Base-by-base conservation (phyloP, 2,113 vertebrate genomes). In the Brienomyrus longianalis region DNA sequence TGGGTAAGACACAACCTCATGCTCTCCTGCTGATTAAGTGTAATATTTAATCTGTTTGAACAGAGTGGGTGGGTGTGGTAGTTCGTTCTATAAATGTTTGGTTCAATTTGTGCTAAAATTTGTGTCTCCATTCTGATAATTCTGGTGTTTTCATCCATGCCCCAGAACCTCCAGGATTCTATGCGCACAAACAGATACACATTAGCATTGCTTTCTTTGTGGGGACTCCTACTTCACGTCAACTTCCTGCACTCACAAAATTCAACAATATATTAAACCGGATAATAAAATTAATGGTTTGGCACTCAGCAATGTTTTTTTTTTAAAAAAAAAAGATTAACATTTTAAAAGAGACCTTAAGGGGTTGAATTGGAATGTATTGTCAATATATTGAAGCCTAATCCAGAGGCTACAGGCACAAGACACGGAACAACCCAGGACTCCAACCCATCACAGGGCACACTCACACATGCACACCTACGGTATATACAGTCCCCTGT, bases 1-100 rank as follows among this genome's bases (percentile, higher is more conserved):
- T 96, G 7, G 96, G 96, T 97, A 92, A 96, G 96, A 95, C 21
- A 47, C 83, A 47, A 10, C 70, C 47, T 15, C n/a, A 39, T 31
- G 31, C 15, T 77, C 39, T 56, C 43, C 43, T 86, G 27, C 19
- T 15, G 19, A n/a, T 56, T 92, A 83, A 51, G 52, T 51, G 23
- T 48, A 45, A 45, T 83, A 83, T 83, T 83, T 43, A 35, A 6
- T 19, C 77, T 19, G 35, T 45, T 11, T 83, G 43, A 83, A 45
- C 77, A 23, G 77, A 23, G 39, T 1, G 5, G 23, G 77, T 83
- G 19, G 15, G 17, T 31, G n/a, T 70, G n/a, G n/a, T 70, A 70
- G 3, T 31, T 70, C 31, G 62, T 70, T 70, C 62, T 70, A 70
- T 70, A 70, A 70, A 70, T 70, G n/a, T 31, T 70, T 70, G n/a